Base-by-base conservation (phyloP, 2,797 vertebrate genomes). In the Nannoperca obscura region DNA sequence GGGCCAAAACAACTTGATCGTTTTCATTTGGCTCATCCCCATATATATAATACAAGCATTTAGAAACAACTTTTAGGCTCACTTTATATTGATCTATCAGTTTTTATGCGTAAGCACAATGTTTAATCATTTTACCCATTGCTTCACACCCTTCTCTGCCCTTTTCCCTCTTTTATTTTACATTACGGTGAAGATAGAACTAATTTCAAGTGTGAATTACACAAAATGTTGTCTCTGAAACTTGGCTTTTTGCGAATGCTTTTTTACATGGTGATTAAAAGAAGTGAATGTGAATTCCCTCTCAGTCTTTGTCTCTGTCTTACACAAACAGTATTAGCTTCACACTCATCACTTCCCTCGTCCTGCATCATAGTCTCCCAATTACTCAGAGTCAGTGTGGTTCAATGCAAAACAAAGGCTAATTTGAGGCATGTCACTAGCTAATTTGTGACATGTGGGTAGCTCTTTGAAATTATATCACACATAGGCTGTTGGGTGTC, bases 361-460 rank as follows among this genome's bases (percentile, higher is more conserved):
- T 84, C 81, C 90, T 85, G 89, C 88, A 89, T 91, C 88, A 84
- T 74, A 86, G 83, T 89, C 84, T 85, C 83, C 85, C 88, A 89
- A 87, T 93, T 91, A 89, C 82, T 81, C 76, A n/a, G 80, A 89
- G 86, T 86, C 89, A 75, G 52, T 65, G 81, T 78, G 88, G 91
- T 90, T 94, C 89, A 89, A 22, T 15, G 74, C 78, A 70, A 90
- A 91, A 93, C 90, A 92, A 92, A 93, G 89, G 89, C 91, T 93
- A 90, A 93, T 94, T 89, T 85, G 85, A 92, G 81, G 85, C 90
- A 88, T 91, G 89, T 93, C 85, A 90, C 85, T 13, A 83, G 90
- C 89, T 91, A 91, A 94, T 92, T 91, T 88, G 89, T 89, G 90
- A 89, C 92, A 92, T 87, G 84, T 83, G 90, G 89, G 81, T 82